Evolutionary conservation across 2,113 vertebrate species (phyloP), one percentile per base, ranked within the genome.

Genomic region (Euleptes europaea): DNA sequence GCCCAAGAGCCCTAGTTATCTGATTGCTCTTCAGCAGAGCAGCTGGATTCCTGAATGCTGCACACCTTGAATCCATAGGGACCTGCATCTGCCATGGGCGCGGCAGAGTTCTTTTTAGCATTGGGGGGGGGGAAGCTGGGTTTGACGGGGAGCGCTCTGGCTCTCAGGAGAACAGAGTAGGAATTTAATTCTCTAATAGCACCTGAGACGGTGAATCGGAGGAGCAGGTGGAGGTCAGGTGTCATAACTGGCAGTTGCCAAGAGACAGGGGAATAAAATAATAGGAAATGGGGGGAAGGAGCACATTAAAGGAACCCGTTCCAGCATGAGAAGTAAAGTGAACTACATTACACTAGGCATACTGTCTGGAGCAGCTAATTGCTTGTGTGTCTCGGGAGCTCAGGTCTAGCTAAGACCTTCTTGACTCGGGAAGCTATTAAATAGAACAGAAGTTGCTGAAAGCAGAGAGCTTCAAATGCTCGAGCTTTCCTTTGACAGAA

Each of bases 381-480:
- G 93, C 93, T 95, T 81, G 44, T 93, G 91, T 91, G 92, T 90
- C 88, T 94, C 63, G 89, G 87, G 92, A 92, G 84, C 92, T 93
- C 86, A 84, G 93, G 89, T 93, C 94, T 93, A 92, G 92, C 92
- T 90, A 90, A 92, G 94, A 95, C 94, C 95, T 94, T 92, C 92
- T 92, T 94, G 94, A 95, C 94, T 94, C 90, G 83, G 90, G 86
- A 92, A 94, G 87, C 93, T 92, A 91, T 96, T 95, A 95, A 94
- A 94, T 91, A 88, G 94, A 93, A 87, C 88, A 93, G 88, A 93
- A 94, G 90, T 93, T 93, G 89, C 89, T 94, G 60, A 93, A 92
- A 95, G 91, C 90, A 83, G 90, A 91, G 63, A 92, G 91, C 93
- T 93, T 95, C 87, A 94, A 94, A 96, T 92, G 57, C 79, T 74